phyloP scores from a whole-genome alignment of 2,113 vertebrate genomes.

The Stercorarius parasiticus region DNA sequence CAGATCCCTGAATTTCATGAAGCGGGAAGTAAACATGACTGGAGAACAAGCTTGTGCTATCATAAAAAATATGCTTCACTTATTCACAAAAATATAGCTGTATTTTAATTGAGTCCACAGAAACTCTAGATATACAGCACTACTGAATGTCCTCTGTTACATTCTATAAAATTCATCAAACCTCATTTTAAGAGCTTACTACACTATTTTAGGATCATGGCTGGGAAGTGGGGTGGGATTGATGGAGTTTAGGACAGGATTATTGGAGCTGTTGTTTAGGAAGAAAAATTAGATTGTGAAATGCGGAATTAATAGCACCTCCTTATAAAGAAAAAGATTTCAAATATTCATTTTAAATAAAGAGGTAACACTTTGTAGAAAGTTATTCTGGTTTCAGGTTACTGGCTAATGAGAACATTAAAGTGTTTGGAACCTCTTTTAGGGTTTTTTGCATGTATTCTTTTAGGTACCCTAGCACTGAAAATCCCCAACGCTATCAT shows the following conservation, averaged over 20 bases:
- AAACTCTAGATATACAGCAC: not conserved
- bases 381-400: not conserved
- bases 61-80: not conserved
- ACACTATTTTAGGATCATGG: not conserved
- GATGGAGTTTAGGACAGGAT: not conserved
- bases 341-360: not conserved
- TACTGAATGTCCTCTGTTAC: not conserved
- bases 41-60: not conserved
- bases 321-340: not conserved
- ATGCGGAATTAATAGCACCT: not conserved
- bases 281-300: not conserved
- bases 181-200: not conserved
- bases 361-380: not conserved
- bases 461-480: not conserved
- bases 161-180: constrained; percentile 31
- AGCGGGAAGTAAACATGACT: not conserved
- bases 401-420: not conserved
- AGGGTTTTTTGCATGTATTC: not conserved
- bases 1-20: constrained; percentile 4
- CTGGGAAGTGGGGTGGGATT: not conserved
- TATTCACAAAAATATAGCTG: not conserved
- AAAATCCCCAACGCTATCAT: not conserved
- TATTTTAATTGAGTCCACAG: constrained; percentile 10
- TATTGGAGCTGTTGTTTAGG: not conserved
- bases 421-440: not conserved